Evolutionary conservation across 2,113 vertebrate species (phyloP), one percentile per base, ranked within the genome.

Genomic region (Trichomycterus rosablanca): DNA sequence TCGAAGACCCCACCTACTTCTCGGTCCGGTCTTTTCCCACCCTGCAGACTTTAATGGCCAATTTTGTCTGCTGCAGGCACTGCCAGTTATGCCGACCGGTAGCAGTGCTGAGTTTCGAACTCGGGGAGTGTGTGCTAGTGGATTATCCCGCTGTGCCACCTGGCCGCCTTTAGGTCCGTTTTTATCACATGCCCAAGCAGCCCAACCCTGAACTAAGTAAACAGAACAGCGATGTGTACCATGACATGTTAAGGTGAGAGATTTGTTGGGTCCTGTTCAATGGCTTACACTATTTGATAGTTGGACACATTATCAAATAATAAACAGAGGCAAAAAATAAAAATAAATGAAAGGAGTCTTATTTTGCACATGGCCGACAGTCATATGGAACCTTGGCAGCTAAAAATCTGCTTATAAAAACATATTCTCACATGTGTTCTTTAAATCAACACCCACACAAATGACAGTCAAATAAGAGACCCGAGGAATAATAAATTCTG

Each of bases 401-500:
- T 11, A 7, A 10, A 49, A 49, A 23, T 48, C 4, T 23, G 5
- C 22, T 34, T 2, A 2, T 23, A 12, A 49, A 24, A 35, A 32
- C 45, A 61, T 15, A 63, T 35, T 37, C 19, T 45, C 35, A 19
- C 48, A 63, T 46, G 50, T 55, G 42, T 30, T 2, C 61, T n/a
- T 20, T 52, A 64, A 54, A 55, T 56, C 42, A 56, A 46, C 52
- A 48, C 51, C 51, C 52, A 55, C 51, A 64, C 43, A 39, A 39
- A 39, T 48, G 62, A 37, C 62, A 46, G 30, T 39, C 73, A 64
- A 55, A 64, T 19, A 45, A 40, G 45, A 45, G 42, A 72, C 64
- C 67, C 46, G 65, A 63, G 60, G 54, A 20, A n/a, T 70, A 37
- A 48, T n/a, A 55, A 46, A 56, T 80, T 72, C 63, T 70, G 71